Conservation (phyloP, 2,888 invertebrate species). For the Rhamphomyia laevipes region DNA sequence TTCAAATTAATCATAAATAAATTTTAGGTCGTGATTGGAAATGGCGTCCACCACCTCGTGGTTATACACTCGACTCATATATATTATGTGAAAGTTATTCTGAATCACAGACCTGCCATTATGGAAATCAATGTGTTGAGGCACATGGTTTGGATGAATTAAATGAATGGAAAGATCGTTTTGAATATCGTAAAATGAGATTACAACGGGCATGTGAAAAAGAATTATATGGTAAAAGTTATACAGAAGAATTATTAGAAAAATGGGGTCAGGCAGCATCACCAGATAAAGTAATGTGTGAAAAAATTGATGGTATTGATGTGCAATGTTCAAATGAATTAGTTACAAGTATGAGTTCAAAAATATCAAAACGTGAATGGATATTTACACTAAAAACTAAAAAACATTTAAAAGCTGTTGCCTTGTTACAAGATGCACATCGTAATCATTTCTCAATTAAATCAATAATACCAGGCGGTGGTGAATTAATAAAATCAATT, state of each 20-base stretch:
- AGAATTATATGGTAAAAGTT: constrained; percentile 49
- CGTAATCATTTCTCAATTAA: constrained; percentile 53
- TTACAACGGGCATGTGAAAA: constrained; percentile 52
- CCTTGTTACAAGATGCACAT: constrained; percentile 57
- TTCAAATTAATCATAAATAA: background rate
- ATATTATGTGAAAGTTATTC: constrained; percentile 48
- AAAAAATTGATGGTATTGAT: constrained; percentile 47
- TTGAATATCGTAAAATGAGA: constrained; percentile 52
- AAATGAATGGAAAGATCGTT: constrained; percentile 60
- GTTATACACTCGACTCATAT: constrained; percentile 52
- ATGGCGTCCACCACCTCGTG: constrained; percentile 57
- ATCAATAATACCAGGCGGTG: constrained; percentile 33
- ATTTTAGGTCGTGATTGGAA: constrained; percentile 48
- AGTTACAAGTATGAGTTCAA: constrained; percentile 48
- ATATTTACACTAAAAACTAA: constrained; percentile 44
- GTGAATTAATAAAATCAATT: background rate
- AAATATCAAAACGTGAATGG: constrained; percentile 50
- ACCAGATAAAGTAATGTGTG: constrained; percentile 50
- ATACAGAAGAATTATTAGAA: constrained; percentile 52
- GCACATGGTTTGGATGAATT: constrained; percentile 62
- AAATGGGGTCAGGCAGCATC: constrained; percentile 49
- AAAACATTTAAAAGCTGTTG: constrained; percentile 46
- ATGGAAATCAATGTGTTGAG: constrained; percentile 59
- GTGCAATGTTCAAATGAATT: constrained; percentile 47
- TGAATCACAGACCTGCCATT: constrained; percentile 47